A percentile compares a stretch with the other conserved stretches of the same genome.
These are phyloP conservation scores for Sylvilagus floridanus DNA, from an alignment of 2,797 vertebrate species.

Conservation along the genomic window DNA sequence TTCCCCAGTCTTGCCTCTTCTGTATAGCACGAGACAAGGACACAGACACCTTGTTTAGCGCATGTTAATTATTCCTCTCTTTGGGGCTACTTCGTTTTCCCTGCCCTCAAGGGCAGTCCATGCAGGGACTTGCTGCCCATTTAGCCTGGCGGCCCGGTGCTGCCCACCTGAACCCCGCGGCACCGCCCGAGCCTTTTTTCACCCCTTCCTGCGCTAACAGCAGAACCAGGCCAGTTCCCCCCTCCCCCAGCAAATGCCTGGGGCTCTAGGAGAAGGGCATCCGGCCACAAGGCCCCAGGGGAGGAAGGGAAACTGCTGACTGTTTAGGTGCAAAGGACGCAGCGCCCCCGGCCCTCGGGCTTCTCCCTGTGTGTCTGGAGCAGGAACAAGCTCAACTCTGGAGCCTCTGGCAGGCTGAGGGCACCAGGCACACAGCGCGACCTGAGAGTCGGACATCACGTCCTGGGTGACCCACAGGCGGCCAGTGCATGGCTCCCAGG, in stretches of 20 bases:
- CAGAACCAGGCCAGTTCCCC: not conserved
- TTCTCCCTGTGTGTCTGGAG: slow-evolving; percentile 64
- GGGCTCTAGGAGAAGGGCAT: not conserved
- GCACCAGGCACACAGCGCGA: not conserved
- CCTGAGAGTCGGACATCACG: slow-evolving; percentile 27
- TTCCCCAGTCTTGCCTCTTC: too few relatives aligned
- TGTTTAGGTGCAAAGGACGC: not conserved
- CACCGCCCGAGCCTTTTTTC: not conserved
- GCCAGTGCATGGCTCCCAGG: slow-evolving; percentile 48
- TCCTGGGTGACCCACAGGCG: slow-evolving; percentile 31
- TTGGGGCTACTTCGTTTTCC: not conserved
- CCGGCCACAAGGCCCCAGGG: not conserved
- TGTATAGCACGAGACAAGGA: too few relatives aligned
- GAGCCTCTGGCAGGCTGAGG: slow-evolving; percentile 40
- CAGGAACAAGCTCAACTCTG: not conserved
- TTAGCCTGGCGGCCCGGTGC: not conserved
- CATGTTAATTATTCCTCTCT: too few relatives aligned
- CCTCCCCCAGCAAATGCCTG: not conserved
- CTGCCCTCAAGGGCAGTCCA: not conserved
- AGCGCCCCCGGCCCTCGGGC: slow-evolving; percentile 5
- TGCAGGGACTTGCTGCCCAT: not conserved
- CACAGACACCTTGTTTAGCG: too few relatives aligned
- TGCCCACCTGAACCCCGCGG: not conserved
- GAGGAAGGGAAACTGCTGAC: not conserved
- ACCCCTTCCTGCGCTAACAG: not conserved